Evolutionary conservation across 1,140 invertebrate genomes (phyloP).

Genomic region (Bombus turneri): DNA sequence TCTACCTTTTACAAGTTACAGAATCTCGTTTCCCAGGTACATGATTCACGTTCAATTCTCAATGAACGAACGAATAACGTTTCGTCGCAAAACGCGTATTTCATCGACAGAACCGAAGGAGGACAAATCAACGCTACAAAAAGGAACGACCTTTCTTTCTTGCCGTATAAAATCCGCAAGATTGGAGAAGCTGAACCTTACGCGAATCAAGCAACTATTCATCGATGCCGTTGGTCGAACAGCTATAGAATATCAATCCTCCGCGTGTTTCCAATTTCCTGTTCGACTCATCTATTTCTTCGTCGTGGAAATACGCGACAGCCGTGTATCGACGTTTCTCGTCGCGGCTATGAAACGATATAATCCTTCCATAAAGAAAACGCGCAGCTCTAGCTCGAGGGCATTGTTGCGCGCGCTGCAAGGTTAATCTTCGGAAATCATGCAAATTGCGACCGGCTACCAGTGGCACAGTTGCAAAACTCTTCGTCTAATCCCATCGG

Average conservation of each 20-base stretch:
- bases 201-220: background rate
- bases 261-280: background rate
- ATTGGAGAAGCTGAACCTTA: background rate
- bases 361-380: background rate
- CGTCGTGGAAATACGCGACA: background rate
- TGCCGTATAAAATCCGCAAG: background rate
- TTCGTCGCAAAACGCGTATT: too few species aligned
- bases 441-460: conserved; percentile 16
- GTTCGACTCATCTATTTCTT: background rate
- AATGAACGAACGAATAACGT: too few species aligned
- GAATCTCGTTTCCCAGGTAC: too few species aligned
- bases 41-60: too few species aligned
- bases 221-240: background rate
- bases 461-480: conserved; percentile 7
- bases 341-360: background rate
- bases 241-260: background rate
- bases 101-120: too few species aligned
- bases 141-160: background rate
- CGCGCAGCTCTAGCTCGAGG: background rate
- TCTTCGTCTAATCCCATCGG: conserved; percentile 18
- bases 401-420: background rate
- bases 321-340: background rate
- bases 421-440: conserved; percentile 31
- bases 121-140: background rate
- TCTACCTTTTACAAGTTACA: too few species aligned